A percentile compares a stretch with the other conserved stretches of the same genome.
Evolutionary conservation across 2,113 vertebrate species (phyloP).

Genomic region (Microcebus jonahi): DNA sequence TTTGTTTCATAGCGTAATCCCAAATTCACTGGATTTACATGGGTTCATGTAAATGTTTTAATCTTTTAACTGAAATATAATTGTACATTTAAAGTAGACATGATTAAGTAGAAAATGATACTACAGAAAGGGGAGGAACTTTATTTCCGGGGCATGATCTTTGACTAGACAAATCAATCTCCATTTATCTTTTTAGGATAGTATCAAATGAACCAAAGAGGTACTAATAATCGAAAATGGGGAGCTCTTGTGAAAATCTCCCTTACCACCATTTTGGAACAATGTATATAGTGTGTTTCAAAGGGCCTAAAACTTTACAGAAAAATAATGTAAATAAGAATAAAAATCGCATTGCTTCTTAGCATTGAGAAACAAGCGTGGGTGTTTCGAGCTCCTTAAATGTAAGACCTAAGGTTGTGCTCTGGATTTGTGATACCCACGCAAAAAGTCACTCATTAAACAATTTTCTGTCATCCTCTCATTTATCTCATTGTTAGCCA

Average conservation of each 20-base stretch:
- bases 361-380: not conserved
- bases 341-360: not conserved
- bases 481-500: not conserved
- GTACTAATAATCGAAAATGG: not conserved
- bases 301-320: not conserved
- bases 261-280: not conserved
- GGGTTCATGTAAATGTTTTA: not conserved
- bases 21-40: not conserved
- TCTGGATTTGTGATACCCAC: not conserved
- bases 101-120: not conserved
- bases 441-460: not conserved
- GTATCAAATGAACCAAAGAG: constrained; percentile 3
- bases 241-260: not conserved
- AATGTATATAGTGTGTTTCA: not conserved
- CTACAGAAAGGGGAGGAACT: not conserved
- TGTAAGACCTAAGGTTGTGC: not conserved
- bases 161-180: not conserved
- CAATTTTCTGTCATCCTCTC: not conserved
- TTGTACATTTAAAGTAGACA: not conserved
- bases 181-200: not conserved
- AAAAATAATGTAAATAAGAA: not conserved
- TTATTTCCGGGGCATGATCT: not conserved
- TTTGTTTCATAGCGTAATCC: not conserved
- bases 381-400: not conserved
- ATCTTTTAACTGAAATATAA: not conserved